A percentile compares a stretch with the other conserved stretches of the same genome.
Evolutionary conservation across 2,113 vertebrate species (phyloP).

Genomic region (Lutjanus erythropterus): DNA sequence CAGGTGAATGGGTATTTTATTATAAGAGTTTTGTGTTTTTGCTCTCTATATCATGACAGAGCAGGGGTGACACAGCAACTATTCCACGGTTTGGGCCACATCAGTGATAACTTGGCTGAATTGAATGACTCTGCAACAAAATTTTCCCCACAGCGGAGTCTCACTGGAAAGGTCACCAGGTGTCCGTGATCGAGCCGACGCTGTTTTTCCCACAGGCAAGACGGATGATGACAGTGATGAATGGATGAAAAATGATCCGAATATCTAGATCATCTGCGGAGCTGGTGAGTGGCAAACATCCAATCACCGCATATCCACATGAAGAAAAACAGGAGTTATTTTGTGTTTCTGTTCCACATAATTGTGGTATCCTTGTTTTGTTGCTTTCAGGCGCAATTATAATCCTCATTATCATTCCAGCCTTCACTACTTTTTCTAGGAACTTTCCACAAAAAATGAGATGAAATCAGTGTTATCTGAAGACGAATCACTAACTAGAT

Average conservation of each 20-base stretch:
- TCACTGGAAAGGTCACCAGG: constrained; percentile 55
- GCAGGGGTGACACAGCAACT: constrained; percentile 2
- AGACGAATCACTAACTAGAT: constrained; percentile 2
- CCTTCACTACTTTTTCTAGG: constrained; percentile 9
- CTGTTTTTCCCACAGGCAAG: constrained; percentile 7
- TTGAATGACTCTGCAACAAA: constrained; percentile 25
- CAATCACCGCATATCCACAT: constrained; percentile 2
- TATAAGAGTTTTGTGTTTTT: not conserved
- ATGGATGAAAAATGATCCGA: constrained; percentile 42
- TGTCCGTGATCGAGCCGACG: not conserved
- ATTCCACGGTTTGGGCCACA: no score
- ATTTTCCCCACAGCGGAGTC: not conserved
- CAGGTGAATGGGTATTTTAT: constrained; percentile 3
- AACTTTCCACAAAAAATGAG: constrained; percentile 15
- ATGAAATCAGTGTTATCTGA: constrained; percentile 22
- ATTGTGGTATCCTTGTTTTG: constrained; percentile 11
- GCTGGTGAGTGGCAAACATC: not conserved
- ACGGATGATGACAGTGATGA: constrained; percentile 26
- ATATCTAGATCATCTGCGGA: constrained; percentile 28
- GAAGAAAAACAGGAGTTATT: not conserved
- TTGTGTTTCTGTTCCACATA: constrained; percentile 4
- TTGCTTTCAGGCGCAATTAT: constrained; percentile 35
- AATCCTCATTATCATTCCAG: constrained; percentile 10
- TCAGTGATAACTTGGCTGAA: not conserved
- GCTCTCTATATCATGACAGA: not conserved